Evolutionary conservation across 1,140 invertebrate genomes (phyloP), one percentile per base, ranked within the genome.

Genomic region (Drosophila sechellia): DNA sequence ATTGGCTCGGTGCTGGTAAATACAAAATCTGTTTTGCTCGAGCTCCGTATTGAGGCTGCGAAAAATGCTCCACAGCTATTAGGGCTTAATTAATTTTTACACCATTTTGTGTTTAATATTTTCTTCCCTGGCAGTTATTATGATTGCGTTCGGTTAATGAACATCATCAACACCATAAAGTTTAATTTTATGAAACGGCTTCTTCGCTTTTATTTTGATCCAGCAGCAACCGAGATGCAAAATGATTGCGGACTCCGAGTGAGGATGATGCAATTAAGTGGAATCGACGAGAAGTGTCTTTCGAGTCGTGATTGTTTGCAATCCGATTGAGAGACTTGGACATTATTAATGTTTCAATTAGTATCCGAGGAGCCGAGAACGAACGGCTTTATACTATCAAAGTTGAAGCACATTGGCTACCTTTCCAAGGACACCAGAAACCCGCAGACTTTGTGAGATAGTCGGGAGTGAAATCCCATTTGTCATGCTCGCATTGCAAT

Each of bases 401-500:
- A 52, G 12, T 11, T 10, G 4, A 11, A 35, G 25, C 15, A 13
- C 17, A 37, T 40, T 12, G 10, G 35, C 40, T 45, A 42, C 35
- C 58, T 46, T 20, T 54, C 15, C 48, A 13, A 27, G 39, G n/a
- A 12, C n/a, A 13, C 42, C 15, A 27, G 31, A 52, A 25, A 6
- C 8, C 13, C 46, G 42, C 64, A 31, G 8, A 17, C 5, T 37
- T 39, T 20, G 6, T 12, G 20, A 25, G 22, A 4, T 13, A 20
- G 15, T 22, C 17, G 5, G 22, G 13, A 50, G 22, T 37, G 10
- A 48, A 66, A 58, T 76, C 84, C 83, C 84, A 86, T 86, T 86
- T 89, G 83, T 87, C 83, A 86, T 76, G 77, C 68, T 59, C 64
- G 76, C 80, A 84, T 72, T 58, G 68, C 80, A 43, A 48, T 40